Percentiles rank a stretch among this genome's conserved stretches.
Evolutionary conservation across 2,797 vertebrate genomes (phyloP).

Genomic region (Anguilla megastoma): DNA sequence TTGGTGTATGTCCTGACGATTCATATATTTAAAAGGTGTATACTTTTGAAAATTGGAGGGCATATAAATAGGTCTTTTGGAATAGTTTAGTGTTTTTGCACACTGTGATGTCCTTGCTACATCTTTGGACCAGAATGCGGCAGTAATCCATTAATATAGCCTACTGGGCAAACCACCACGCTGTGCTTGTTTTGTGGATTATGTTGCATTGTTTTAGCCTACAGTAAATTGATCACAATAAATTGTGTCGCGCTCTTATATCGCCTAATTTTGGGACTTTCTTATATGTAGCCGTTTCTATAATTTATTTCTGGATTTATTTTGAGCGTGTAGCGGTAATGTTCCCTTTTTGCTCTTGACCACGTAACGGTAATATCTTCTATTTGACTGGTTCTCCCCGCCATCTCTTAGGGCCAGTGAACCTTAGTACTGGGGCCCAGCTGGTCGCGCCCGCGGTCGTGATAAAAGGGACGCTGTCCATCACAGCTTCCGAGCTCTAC

Average conservation of each 20-base stretch:
- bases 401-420: slow-evolving; percentile 81
- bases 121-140: neutral
- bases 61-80: neutral
- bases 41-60: neutral
- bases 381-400: slow-evolving; percentile 35
- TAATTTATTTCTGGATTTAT: neutral
- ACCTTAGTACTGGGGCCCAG: slow-evolving; percentile 88
- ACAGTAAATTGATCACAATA: neutral
- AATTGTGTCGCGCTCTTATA: neutral
- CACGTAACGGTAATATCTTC: slow-evolving; percentile 1
- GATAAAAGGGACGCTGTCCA: slow-evolving; percentile 88
- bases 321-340: neutral
- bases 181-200: neutral
- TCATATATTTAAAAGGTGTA: neutral
- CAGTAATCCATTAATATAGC: neutral
- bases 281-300: neutral
- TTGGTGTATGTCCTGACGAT: neutral
- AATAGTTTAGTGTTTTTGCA: neutral
- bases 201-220: neutral
- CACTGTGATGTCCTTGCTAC: neutral
- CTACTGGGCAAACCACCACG: neutral
- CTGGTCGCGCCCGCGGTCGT: slow-evolving; percentile 88
- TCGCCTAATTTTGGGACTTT: neutral
- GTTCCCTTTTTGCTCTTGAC: slow-evolving; percentile 38
- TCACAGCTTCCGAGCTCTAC: slow-evolving; percentile 93